Percentiles rank a stretch among this genome's conserved stretches.
These are phyloP conservation scores for Heliocidaris tuberculata DNA, from an alignment of 35 echinoderm and acorn worm genomes.

Conservation along the genomic window DNA sequence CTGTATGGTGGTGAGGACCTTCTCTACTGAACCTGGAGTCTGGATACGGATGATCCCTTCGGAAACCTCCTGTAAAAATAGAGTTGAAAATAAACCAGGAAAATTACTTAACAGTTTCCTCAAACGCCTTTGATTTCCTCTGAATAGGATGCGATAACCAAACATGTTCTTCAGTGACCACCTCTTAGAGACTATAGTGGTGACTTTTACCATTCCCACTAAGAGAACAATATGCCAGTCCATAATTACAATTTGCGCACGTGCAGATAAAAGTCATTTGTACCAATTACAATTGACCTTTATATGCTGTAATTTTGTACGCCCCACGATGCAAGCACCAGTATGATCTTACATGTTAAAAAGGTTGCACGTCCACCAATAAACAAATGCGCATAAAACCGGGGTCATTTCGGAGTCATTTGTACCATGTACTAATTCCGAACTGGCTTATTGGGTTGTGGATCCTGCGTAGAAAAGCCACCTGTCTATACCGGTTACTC, in stretches of 20 bases:
- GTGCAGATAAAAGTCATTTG: no score
- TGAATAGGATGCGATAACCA: background rate
- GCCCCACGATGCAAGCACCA: no score
- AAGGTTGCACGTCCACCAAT: no score
- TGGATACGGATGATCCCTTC: conserved; percentile 82
- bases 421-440: no score
- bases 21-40: conserved; percentile 79
- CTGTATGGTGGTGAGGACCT: conserved; percentile 89
- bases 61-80: conserved; percentile 59
- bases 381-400: no score
- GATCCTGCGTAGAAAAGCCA: background rate
- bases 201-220: background rate
- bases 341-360: no score
- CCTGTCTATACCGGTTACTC: background rate
- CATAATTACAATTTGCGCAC: no score
- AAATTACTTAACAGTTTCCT: background rate
- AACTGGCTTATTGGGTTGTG: background rate
- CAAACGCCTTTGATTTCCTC: background rate
- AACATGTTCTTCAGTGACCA: background rate
- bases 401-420: no score
- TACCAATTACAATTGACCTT: no score
- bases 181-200: background rate
- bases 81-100: background rate
- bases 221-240: no score
- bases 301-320: no score